Base-by-base conservation (phyloP, 2,797 vertebrate genomes). In the Sphaeramia orbicularis region DNA sequence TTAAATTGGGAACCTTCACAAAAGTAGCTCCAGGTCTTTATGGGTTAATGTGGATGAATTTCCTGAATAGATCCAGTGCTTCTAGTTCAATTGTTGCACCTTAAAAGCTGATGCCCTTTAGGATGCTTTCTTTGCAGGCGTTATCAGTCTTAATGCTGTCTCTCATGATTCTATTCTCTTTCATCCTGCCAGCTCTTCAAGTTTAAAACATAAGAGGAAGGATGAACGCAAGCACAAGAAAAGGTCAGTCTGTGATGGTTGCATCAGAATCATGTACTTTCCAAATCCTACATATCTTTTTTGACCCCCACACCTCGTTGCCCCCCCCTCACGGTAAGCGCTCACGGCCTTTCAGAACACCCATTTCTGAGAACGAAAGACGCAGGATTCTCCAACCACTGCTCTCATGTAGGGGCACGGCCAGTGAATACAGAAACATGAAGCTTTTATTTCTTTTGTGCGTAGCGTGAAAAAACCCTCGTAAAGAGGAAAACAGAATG, bases 201-300 rank as follows among this genome's bases (percentile, higher is more conserved):
- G 94, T 87, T 94, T 94, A 69, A 98, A 96, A 92, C 96, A 87
- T 85, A 98, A 96, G 93, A 95, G 95, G 89, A 97, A 92, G 93
- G 94, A 96, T 83, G 95, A 95, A 76, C 96, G 95, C 93, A 97
- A 96, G 92, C 96, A 96, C 91, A 97, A 97, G 91, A 99, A 97
- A 93, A 97, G 97, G 97, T 99, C 92, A 93, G 96, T 96, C 35
- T 80, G 70, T 21, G 44, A 69, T 18, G 59, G 52, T 56, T 73
- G 63, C 63, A 68, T 72, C 66, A 71, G 65, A 82, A 71, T 51
- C 55, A 24, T 76, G 71, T 58, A 19, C 32, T 59, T 21, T 57
- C 21, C 38, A 52, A 74, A 71, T 65, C 55, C 50, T 40, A 57
- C 74, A 67, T 21, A 0, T 41, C 16, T 43, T 48, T 38, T 57